These are phyloP conservation scores for Drosophila quadrilineata DNA, from an alignment of 1,140 invertebrate genomes.

Conservation along the genomic window DNA sequence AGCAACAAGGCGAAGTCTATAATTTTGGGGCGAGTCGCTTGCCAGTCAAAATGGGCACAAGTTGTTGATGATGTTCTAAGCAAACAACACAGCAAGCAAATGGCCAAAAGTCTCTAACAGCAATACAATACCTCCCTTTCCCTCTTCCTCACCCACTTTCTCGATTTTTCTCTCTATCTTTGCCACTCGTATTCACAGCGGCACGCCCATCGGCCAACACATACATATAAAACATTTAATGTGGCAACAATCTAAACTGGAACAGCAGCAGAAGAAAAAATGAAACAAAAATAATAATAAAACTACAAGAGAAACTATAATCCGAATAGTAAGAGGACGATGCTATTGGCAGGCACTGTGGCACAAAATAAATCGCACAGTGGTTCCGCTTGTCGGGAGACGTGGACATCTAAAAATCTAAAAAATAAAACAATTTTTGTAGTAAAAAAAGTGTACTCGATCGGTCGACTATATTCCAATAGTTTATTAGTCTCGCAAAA, in stretches of 20 bases:
- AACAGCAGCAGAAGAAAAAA: neutral
- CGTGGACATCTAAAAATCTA: too few species aligned
- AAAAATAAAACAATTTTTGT: too few species aligned
- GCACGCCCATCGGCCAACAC: neutral
- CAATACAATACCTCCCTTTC: neutral
- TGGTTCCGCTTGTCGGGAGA: too few species aligned
- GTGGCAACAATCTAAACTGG: conserved; percentile 11
- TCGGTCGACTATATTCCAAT: too few species aligned
- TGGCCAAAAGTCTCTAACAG: too few species aligned
- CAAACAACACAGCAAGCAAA: neutral
- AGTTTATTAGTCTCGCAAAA: too few species aligned
- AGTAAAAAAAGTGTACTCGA: too few species aligned
- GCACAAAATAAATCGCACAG: neutral
- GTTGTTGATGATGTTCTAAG: conserved; percentile 18
- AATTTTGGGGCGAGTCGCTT: conserved; percentile 38
- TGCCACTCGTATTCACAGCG: too few species aligned
- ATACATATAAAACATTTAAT: conserved; percentile 14
- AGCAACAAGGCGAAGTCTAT: too few species aligned
- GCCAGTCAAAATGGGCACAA: conserved; percentile 39
- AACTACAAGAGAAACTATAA: neutral
- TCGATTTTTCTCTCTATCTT: too few species aligned
- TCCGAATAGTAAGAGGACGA: too few species aligned
- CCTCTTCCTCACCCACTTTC: too few species aligned
- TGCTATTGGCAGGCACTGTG: conserved; percentile 20
- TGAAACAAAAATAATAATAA: neutral